phyloP scores from a whole-genome alignment of 2,113 vertebrate species.

The Gracilinanus agilis region DNA sequence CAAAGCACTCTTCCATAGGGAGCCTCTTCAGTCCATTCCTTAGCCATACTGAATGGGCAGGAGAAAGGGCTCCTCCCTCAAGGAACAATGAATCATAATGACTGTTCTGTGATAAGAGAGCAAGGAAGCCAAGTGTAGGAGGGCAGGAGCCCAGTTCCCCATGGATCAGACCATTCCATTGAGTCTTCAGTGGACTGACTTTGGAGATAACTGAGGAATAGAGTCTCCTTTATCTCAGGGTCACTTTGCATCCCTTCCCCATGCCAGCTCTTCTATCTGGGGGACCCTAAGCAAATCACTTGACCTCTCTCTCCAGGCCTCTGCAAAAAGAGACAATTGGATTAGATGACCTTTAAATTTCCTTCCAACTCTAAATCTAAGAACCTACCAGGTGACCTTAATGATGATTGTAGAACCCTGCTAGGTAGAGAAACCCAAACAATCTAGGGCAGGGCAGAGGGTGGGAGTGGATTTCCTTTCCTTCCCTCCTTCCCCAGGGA shows the following conservation, averaged over 20 bases:
- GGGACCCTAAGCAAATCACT: background rate
- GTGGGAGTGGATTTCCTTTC: background rate
- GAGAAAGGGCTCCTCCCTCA: background rate
- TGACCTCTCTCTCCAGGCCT: background rate
- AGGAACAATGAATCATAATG: background rate
- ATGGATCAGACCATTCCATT: background rate
- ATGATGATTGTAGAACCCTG: background rate
- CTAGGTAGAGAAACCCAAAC: background rate
- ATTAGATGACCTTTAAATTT: background rate
- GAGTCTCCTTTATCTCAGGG: background rate
- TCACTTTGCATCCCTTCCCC: background rate
- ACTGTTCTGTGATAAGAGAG: background rate
- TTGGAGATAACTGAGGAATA: background rate
- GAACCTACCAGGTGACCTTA: background rate
- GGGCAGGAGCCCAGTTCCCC: background rate
- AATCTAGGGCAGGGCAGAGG: rapidly evolving
- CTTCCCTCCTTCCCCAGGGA: constrained; percentile 72
- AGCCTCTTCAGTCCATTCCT: background rate
- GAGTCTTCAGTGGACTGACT: background rate
- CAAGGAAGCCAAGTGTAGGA: background rate
- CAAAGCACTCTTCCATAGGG: background rate
- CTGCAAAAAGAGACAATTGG: background rate
- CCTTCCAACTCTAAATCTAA: background rate
- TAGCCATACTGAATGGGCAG: background rate
- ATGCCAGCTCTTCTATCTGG: background rate